These are phyloP conservation scores for Unio pictorum DNA, from an alignment of 2,888 invertebrate genomes.

Conservation along the genomic window DNA sequence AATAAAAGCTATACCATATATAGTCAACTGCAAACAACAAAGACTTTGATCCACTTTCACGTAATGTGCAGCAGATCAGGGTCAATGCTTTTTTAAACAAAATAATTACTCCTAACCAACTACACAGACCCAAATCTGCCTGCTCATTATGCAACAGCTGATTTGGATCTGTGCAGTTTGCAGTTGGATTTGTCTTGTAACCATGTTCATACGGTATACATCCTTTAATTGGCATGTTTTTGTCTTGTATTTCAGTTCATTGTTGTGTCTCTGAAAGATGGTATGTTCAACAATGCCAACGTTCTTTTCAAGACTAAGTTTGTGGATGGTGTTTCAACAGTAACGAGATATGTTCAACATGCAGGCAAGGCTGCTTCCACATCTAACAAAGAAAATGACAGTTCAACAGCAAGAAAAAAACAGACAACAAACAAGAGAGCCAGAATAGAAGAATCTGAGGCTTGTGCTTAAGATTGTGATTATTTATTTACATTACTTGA, in stretches of 20 bases:
- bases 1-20: too few species aligned
- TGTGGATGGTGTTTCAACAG: constrained; percentile 93
- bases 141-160: too few species aligned
- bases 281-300: constrained; percentile 99
- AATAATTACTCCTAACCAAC: too few species aligned
- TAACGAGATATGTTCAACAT: constrained; percentile 74
- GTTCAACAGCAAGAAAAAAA: constrained; percentile 36
- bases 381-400: constrained; percentile 38
- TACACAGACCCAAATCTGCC: too few species aligned
- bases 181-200: too few species aligned
- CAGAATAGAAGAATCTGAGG: constrained; percentile 21
- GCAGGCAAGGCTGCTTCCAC: constrained; percentile 13
- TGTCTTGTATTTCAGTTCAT: constrained; percentile 83
- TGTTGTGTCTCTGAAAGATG: constrained; percentile 97
- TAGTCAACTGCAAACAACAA: too few species aligned
- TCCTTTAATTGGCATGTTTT: constrained; percentile 2
- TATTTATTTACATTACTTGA: too few species aligned
- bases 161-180: too few species aligned
- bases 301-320: constrained; percentile 95
- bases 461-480: neutral
- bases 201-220: too few species aligned
- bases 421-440: constrained; percentile 28
- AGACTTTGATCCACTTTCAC: too few species aligned
- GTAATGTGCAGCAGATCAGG: too few species aligned
- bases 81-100: too few species aligned